These are phyloP conservation scores for Pachydiplax longipennis DNA, from an alignment of 2,888 invertebrate genomes.

Conservation along the genomic window DNA sequence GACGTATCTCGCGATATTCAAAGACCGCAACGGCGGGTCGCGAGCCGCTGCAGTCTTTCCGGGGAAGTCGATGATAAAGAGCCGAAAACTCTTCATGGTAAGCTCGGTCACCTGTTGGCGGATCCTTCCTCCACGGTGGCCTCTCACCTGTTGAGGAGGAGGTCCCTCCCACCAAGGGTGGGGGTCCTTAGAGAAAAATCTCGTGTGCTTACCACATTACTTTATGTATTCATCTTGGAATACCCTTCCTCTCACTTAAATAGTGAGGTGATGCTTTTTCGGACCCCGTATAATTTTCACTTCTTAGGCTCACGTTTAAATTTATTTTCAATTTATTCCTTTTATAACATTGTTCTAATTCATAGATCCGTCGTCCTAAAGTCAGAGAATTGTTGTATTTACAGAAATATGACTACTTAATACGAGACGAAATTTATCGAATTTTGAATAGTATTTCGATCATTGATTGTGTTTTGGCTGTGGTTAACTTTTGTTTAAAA, in stretches of 20 bases:
- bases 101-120: constrained; percentile 39
- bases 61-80: constrained; percentile 15
- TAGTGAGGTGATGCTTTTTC: too few relatives aligned
- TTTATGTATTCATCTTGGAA: not conserved
- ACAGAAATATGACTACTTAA: too few relatives aligned
- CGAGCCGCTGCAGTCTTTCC: not conserved
- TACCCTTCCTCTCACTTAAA: not conserved
- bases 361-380: too few relatives aligned
- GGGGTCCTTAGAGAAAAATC: not conserved
- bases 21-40: not conserved
- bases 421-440: too few relatives aligned
- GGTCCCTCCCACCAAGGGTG: not conserved
- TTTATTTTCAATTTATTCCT: too few relatives aligned
- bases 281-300: too few relatives aligned
- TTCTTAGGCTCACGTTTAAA: too few relatives aligned
- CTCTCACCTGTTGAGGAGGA: constrained; percentile 36
- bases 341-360: too few relatives aligned
- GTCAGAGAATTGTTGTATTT: too few relatives aligned
- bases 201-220: not conserved
- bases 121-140: constrained; percentile 23
- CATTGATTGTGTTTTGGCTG: too few relatives aligned
- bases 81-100: constrained; percentile 7
- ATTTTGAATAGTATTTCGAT: too few relatives aligned
- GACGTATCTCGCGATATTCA: not conserved
- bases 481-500: too few relatives aligned